phyloP scores from a whole-genome alignment of 2,888 invertebrate genomes.

The Erebia epiphron region DNA sequence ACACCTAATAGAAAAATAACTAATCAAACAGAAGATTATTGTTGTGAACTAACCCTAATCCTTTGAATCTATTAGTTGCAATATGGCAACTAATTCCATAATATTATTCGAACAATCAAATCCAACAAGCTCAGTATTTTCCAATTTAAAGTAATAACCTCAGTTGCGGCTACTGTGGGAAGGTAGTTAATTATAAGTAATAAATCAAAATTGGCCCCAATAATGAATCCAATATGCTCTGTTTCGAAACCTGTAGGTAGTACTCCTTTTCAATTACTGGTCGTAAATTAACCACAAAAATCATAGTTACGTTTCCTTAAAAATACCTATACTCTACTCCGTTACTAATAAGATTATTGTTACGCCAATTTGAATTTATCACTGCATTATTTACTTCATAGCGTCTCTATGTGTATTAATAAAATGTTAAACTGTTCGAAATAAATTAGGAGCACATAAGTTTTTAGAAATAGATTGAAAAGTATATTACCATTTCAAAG shows the following conservation, averaged over 20 bases:
- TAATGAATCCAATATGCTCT: slow-evolving; percentile 22
- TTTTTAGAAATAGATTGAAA: no score
- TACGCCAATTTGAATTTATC: no score
- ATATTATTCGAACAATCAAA: slow-evolving; percentile 19
- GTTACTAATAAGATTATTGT: background rate
- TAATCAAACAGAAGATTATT: background rate
- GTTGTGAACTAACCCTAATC: background rate
- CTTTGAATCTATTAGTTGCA: background rate
- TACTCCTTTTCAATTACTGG: slow-evolving; percentile 28
- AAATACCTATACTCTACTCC: background rate
- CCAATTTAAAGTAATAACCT: slow-evolving; percentile 29
- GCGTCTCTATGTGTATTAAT: no score
- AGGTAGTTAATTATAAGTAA: slow-evolving; percentile 35
- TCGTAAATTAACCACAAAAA: slow-evolving; percentile 23
- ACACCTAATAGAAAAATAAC: background rate
- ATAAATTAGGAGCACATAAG: no score
- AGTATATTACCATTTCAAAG: no score
- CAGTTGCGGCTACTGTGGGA: slow-evolving; percentile 19
- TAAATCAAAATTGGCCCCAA: slow-evolving; percentile 35
- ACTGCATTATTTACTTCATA: no score
- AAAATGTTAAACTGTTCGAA: no score
- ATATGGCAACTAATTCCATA: background rate
- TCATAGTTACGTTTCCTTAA: slow-evolving; percentile 15
- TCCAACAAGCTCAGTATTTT: slow-evolving; percentile 18
- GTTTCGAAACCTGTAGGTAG: slow-evolving; percentile 20